These are phyloP conservation scores for Ailuropoda melanoleuca DNA, from an alignment of 2,113 vertebrate species.

Conservation along the genomic window DNA sequence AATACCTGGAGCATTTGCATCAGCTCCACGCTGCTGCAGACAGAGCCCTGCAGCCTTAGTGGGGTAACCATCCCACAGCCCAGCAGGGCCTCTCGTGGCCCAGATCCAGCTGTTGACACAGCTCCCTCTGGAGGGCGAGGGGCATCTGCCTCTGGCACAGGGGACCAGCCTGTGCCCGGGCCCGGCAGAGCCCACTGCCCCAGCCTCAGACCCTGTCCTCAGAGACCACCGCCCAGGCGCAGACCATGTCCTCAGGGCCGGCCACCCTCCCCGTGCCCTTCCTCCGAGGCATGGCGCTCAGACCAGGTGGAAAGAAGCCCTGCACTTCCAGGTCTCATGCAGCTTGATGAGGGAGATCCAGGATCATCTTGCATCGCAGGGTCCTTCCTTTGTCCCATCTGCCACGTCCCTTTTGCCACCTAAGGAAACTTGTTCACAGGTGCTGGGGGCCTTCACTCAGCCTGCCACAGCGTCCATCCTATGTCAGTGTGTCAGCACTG, in stretches of 20 bases:
- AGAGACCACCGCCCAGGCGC: no score
- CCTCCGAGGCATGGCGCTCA: no score
- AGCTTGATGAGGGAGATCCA: neutral
- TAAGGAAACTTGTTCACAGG: neutral
- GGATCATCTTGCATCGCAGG: neutral
- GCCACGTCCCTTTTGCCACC: neutral
- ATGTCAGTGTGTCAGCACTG: neutral
- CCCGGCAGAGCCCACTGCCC: no score
- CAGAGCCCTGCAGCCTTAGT: neutral
- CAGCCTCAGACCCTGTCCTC: no score
- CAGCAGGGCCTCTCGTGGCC: fast-evolving
- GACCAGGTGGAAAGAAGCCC: no score
- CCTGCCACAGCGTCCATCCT: neutral
- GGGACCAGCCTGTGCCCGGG: no score
- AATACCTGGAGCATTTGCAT: neutral
- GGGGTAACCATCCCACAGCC: neutral
- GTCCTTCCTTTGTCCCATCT: neutral
- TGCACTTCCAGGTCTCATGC: neutral
- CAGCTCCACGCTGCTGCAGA: neutral
- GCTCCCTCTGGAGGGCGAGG: neutral
- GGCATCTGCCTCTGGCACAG: neutral
- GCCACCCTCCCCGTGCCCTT: no score
- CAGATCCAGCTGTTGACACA: neutral
- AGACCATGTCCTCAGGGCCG: no score
- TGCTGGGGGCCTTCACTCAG: neutral